These are phyloP conservation scores for Spermophilus dauricus DNA, from an alignment of 2,113 vertebrate species.

Conservation along the genomic window DNA sequence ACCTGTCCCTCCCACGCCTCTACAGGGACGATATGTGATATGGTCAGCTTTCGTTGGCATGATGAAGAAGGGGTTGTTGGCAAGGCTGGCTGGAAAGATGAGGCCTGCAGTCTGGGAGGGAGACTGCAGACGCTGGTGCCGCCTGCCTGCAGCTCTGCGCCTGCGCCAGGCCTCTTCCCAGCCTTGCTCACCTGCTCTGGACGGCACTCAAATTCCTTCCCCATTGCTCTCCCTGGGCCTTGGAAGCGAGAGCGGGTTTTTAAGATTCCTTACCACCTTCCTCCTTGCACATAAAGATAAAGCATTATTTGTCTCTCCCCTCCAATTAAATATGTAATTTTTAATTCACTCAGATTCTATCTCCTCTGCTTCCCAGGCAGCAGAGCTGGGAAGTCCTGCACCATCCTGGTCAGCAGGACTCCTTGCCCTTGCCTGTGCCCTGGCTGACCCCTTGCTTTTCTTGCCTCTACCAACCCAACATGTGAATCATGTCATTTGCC, in stretches of 20 bases:
- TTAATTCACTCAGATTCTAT: neutral
- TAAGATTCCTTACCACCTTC: constrained; percentile 61
- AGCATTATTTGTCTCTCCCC: constrained; percentile 53
- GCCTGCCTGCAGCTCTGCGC: neutral
- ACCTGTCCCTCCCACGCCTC: neutral
- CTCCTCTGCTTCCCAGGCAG: neutral
- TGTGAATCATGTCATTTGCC: neutral
- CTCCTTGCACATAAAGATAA: constrained; percentile 71
- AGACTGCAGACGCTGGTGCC: neutral
- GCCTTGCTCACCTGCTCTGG: constrained; percentile 67
- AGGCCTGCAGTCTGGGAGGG: neutral
- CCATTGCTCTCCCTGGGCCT: neutral
- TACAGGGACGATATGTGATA: accelerated
- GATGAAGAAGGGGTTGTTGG: accelerated
- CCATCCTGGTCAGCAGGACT: neutral
- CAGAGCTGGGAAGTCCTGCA: neutral
- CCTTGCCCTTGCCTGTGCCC: neutral
- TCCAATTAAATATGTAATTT: neutral
- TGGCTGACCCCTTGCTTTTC: neutral
- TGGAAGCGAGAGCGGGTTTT: constrained; percentile 63
- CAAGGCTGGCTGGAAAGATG: neutral
- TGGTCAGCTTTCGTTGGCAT: neutral
- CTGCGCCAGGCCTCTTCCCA: neutral
- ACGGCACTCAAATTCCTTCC: constrained; percentile 32
- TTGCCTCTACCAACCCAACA: neutral